Percentiles rank a stretch among this genome's conserved stretches.
Evolutionary conservation across 2,888 invertebrate genomes (phyloP).

Genomic region (Lasioglossum marginatum): DNA sequence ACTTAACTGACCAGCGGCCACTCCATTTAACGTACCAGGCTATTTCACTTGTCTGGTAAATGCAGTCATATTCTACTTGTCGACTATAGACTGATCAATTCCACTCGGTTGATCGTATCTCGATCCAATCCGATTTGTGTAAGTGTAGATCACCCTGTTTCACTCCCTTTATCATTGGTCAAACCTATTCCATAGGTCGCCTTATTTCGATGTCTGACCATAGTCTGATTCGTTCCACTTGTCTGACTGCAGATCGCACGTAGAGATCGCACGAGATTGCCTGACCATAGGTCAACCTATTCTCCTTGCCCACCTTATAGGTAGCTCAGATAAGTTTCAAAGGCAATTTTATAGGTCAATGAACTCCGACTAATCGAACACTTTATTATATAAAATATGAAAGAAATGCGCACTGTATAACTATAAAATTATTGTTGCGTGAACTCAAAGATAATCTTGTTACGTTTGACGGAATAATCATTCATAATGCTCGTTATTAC

Average conservation of each 20-base stretch:
- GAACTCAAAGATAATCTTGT: neutral
- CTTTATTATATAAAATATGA: neutral
- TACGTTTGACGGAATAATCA: neutral
- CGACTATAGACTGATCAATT: neutral
- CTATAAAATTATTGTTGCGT: neutral
- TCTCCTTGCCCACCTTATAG: neutral
- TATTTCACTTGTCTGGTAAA: no score
- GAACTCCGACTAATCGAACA: neutral
- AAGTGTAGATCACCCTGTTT: neutral
- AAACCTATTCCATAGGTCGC: neutral
- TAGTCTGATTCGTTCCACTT: neutral
- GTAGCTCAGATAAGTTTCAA: no score
- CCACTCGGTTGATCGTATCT: neutral
- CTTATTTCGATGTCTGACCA: neutral
- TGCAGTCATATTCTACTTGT: no score
- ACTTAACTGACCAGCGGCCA: no score
- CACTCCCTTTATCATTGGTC: neutral
- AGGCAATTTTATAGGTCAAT: neutral
- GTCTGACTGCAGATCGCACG: neutral
- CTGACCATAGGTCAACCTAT: neutral
- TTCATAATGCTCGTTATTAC: no score
- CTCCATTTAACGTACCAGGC: no score
- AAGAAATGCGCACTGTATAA: neutral
- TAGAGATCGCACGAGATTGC: no score
- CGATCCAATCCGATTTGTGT: neutral